Percentiles rank a stretch among this genome's conserved stretches.
Conservation (phyloP, 1,140 invertebrate genomes). For the Pogonus chalceus region DNA sequence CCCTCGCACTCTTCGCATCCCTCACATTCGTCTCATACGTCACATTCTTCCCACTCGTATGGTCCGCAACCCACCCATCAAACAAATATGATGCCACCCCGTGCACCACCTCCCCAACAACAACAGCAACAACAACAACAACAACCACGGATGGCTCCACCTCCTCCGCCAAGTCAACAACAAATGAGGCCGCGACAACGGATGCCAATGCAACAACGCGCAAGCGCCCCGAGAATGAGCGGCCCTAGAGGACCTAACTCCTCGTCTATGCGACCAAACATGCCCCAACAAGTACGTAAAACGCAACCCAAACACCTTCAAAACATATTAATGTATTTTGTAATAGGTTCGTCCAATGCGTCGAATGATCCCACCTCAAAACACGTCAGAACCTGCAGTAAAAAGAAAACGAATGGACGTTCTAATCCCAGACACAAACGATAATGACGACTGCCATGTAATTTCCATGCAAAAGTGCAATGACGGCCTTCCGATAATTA, state of each 20-base stretch:
- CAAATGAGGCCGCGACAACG: no score
- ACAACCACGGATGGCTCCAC: constrained; percentile 17
- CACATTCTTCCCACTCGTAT: no score
- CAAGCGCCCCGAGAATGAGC: no score
- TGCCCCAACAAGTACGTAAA: no score
- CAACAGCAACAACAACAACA: constrained; percentile 24
- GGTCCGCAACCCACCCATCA: constrained; percentile 20
- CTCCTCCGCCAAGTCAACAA: not conserved
- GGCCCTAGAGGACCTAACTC: not conserved
- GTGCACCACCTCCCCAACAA: constrained; percentile 26
- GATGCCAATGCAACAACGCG: no score
- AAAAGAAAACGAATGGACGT: constrained; percentile 44
- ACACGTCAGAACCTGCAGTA: no score
- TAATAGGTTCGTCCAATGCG: no score
- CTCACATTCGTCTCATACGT: no score
- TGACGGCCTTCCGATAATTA: constrained; percentile 59
- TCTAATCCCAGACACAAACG: constrained; percentile 45
- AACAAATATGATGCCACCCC: constrained; percentile 27
- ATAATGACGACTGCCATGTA: constrained; percentile 51
- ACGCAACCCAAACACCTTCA: no score
- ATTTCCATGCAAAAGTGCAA: constrained; percentile 63
- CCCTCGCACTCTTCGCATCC: no score
- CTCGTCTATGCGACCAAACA: not conserved
- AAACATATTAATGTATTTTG: no score
- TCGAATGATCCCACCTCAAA: no score